These are phyloP conservation scores for Arion vulgaris DNA, from an alignment of 1,140 invertebrate species.

Conservation along the genomic window DNA sequence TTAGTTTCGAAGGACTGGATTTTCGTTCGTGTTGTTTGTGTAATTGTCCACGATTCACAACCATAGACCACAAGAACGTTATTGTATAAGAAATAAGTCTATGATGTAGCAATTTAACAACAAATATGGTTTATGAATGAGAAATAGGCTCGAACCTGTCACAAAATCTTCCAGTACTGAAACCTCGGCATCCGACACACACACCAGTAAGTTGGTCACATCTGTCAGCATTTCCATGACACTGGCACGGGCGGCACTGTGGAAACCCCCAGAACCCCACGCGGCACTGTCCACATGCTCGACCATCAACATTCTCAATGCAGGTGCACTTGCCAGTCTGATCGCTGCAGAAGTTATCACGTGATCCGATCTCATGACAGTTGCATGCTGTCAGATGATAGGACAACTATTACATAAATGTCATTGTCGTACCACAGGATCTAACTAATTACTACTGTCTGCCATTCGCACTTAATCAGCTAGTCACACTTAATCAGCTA, in stretches of 20 bases:
- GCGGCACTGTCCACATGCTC: slow-evolving; percentile 80
- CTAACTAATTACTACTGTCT: too few relatives aligned
- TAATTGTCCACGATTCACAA: too few relatives aligned
- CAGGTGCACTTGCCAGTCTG: slow-evolving; percentile 95
- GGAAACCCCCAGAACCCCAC: slow-evolving; percentile 82
- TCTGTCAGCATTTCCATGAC: slow-evolving; percentile 95
- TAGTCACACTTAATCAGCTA: too few relatives aligned
- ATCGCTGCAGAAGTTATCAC: slow-evolving; percentile 95
- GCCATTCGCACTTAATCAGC: too few relatives aligned
- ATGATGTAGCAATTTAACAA: too few relatives aligned
- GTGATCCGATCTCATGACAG: slow-evolving; percentile 93
- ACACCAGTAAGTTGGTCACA: slow-evolving; percentile 93
- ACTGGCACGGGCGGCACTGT: slow-evolving; percentile 93
- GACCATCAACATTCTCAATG: slow-evolving; percentile 89
- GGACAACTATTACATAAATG: too few relatives aligned
- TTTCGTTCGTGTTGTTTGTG: too few relatives aligned
- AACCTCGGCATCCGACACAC: slow-evolving; percentile 91
- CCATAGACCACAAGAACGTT: too few relatives aligned
- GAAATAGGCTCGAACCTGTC: slow-evolving; percentile 76
- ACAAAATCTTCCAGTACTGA: slow-evolving; percentile 89
- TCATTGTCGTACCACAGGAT: too few relatives aligned
- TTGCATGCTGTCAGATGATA: slow-evolving; percentile 83
- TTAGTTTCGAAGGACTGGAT: too few relatives aligned
- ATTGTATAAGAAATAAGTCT: too few relatives aligned
- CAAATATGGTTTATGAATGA: too few relatives aligned